phyloP scores from a whole-genome alignment of 2,888 invertebrate genomes.

The Erannis defoliaria region DNA sequence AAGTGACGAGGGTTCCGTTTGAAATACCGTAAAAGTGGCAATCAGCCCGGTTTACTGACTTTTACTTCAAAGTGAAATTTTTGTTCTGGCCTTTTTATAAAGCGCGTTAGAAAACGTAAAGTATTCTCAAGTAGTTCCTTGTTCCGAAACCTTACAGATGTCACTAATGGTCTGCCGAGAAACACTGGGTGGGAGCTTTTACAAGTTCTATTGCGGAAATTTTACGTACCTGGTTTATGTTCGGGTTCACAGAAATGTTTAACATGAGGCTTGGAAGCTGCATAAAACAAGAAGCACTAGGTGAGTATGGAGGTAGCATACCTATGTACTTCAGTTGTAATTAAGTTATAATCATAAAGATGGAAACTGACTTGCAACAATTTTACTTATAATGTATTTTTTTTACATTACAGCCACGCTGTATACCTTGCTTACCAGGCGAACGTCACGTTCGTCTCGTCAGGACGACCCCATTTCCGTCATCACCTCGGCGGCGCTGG shows the following conservation, averaged over 20 bases:
- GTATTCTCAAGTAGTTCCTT: slow-evolving; percentile 58
- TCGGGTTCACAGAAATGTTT: slow-evolving; percentile 1
- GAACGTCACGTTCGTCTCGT: too few relatives aligned
- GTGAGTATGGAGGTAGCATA: too few relatives aligned
- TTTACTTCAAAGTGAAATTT: slow-evolving; percentile 72
- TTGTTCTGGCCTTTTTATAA: slow-evolving; percentile 65
- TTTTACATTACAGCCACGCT: too few relatives aligned
- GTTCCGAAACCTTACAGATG: slow-evolving; percentile 51
- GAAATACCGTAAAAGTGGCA: slow-evolving; percentile 77
- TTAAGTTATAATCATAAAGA: too few relatives aligned
- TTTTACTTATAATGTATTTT: too few relatives aligned
- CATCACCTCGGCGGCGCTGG: too few relatives aligned
- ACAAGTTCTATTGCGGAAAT: slow-evolving; percentile 34
- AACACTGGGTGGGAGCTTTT: slow-evolving; percentile 36
- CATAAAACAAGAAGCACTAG: slow-evolving; percentile 1
- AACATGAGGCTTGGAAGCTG: slow-evolving; percentile 11
- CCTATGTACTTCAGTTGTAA: too few relatives aligned
- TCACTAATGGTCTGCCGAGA: slow-evolving; percentile 47
- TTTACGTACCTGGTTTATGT: slow-evolving; percentile 23
- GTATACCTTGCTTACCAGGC: too few relatives aligned
- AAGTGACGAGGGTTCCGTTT: slow-evolving; percentile 75
- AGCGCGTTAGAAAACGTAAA: slow-evolving; percentile 57
- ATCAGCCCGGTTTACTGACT: slow-evolving; percentile 74
- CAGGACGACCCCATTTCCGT: too few relatives aligned
- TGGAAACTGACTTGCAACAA: too few relatives aligned